These are phyloP conservation scores for Fissipunctia ypsillon DNA, from an alignment of 2,888 invertebrate species.

Conservation along the genomic window DNA sequence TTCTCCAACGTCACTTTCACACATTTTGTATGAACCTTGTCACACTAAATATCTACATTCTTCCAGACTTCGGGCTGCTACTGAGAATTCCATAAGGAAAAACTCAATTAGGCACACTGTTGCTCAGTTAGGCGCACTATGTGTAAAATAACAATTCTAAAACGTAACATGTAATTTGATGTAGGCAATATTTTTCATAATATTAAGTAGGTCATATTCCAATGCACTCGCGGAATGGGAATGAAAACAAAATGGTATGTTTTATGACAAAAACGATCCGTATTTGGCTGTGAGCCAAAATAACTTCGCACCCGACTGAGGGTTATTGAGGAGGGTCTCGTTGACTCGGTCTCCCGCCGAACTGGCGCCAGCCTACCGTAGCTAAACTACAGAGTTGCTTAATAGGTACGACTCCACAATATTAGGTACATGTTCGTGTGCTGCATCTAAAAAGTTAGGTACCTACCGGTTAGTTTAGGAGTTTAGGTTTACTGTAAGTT, in stretches of 20 bases:
- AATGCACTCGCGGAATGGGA: neutral
- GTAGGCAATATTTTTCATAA: constrained; percentile 13
- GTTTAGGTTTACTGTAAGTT: no score
- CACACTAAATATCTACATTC: no score
- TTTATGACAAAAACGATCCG: constrained; percentile 38
- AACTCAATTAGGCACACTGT: no score
- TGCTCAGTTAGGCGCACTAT: no score
- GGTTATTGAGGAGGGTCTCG: constrained; percentile 32
- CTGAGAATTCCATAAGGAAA: no score
- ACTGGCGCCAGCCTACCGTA: constrained; percentile 43
- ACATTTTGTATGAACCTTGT: no score
- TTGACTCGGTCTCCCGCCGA: constrained; percentile 31
- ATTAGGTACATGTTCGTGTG: neutral
- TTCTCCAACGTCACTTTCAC: no score
- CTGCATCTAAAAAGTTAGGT: neutral
- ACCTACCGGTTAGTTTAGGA: no score
- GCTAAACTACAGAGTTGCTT: constrained; percentile 10
- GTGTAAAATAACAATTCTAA: no score
- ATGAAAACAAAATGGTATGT: constrained; percentile 38
- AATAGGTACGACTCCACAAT: neutral
- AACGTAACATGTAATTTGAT: neutral
- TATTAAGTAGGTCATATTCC: constrained; percentile 26
- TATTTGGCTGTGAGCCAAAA: constrained; percentile 68
- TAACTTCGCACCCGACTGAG: constrained; percentile 61
- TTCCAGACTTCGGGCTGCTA: no score